Evolutionary conservation across 2,113 vertebrate genomes (phyloP).

Genomic region (Saccopteryx bilineata): DNA sequence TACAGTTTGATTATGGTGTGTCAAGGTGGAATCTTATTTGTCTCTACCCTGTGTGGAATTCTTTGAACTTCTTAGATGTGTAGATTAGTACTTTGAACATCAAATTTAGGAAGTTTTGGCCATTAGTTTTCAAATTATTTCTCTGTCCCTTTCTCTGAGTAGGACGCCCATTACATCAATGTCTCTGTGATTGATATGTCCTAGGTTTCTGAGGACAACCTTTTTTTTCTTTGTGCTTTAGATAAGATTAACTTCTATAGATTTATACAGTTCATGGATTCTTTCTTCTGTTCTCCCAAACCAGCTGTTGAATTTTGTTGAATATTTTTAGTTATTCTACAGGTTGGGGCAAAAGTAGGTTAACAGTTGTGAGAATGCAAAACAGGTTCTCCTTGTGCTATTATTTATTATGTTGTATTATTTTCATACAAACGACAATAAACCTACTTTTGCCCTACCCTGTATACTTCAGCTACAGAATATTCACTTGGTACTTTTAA

Average conservation of each 20-base stretch:
- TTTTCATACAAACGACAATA: background rate
- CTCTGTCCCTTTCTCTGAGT: background rate
- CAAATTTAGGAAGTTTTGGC: background rate
- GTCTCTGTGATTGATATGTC: background rate
- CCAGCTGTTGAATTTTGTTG: background rate
- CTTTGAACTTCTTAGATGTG: background rate
- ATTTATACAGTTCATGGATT: conserved; percentile 13
- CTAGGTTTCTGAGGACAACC: background rate
- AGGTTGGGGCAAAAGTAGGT: background rate
- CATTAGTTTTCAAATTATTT: background rate
- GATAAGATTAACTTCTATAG: background rate
- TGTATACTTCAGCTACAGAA: background rate
- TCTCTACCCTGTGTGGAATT: background rate
- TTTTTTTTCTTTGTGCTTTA: background rate
- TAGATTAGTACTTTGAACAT: background rate
- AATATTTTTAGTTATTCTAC: background rate
- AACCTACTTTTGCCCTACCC: background rate
- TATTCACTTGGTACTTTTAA: background rate
- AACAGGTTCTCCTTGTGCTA: background rate
- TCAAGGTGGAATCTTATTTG: background rate
- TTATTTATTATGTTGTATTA: background rate
- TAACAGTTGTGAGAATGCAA: background rate
- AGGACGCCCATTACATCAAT: no score
- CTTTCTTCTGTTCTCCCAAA: background rate
- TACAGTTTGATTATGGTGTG: background rate